Base-by-base conservation (phyloP, 37 sponge, comb jelly and placozoan species). In the Hexactinellida sp. region DNA sequence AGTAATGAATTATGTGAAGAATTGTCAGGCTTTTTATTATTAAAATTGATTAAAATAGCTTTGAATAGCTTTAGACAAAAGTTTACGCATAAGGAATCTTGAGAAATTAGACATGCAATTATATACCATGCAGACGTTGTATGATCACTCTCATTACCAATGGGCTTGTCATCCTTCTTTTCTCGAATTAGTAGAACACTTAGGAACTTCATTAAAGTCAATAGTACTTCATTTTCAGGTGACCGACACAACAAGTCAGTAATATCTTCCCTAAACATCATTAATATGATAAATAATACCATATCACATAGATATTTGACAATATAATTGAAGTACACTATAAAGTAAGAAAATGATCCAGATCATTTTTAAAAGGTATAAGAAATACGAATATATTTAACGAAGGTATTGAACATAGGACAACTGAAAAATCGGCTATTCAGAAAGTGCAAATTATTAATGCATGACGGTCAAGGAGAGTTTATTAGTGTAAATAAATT, bases 101-200 rank as follows among this genome's bases (percentile, higher is more conserved):
- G 82, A 30, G 90, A 86, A 0, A 94, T 88, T 16, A 83, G 84
- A 0, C 51, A 35, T 19, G 94, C 92, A 0, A 92, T 92, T 39
- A 47, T 35, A 34, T 83, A 85, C 76, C 87, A 90, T 63, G 92
- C 82, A 85, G 89, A 25, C 1, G n/a, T 37, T 0, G 84, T 85
- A 37, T 91, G 82, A 41, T 85, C 37, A 54, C 54, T 3, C 34
- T 63, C 30, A 25, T 23, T 23, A 32, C 13, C 83, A 39, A 86
- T 63, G 23, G 41, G 63, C 55, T 89, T 88, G 82, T 55, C 76
- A 55, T 90, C 88, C 38, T 87, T 87, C 54, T 84, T 86, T 83
- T 91, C 85, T 51, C 92, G 37, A 9, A 89, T 84, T 91, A 96
- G 88, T 54, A 96, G 92, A 28, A 96, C 87, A 54, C 92, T 90